Evolutionary conservation across 2,888 invertebrate genomes (phyloP).

Genomic region (Drosophila macrothrix): DNA sequence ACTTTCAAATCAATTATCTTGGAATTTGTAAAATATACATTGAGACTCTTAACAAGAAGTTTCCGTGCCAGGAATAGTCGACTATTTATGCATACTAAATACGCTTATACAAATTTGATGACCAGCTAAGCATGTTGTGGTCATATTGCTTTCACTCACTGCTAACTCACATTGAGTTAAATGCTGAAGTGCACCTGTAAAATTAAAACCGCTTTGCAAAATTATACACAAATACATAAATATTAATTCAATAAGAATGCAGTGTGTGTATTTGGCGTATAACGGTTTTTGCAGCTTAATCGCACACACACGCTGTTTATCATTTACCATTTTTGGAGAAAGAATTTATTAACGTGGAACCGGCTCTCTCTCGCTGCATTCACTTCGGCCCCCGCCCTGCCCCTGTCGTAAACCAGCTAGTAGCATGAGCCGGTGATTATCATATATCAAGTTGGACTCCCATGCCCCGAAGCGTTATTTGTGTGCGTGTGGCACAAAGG

Average conservation of each 20-base stretch:
- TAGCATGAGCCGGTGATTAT: conserved; percentile 61
- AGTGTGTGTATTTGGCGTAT: conserved; percentile 15
- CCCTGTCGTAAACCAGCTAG: conserved; percentile 2
- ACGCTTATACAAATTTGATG: background rate
- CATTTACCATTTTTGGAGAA: conserved; percentile 15
- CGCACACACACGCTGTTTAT: conserved; percentile 34
- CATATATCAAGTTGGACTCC: conserved; percentile 61
- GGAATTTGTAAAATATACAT: background rate
- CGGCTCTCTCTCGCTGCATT: conserved; percentile 12
- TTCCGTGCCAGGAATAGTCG: background rate
- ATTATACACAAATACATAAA: conserved; percentile 8
- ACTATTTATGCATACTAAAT: conserved; percentile 1
- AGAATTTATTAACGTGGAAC: conserved; percentile 57
- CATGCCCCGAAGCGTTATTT: conserved; percentile 20
- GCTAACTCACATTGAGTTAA: conserved; percentile 11
- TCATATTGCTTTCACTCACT: conserved; percentile 4
- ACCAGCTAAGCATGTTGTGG: background rate
- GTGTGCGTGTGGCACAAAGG: conserved; percentile 21
- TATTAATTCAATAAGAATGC: background rate
- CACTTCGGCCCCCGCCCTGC: background rate
- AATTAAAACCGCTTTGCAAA: conserved; percentile 28
- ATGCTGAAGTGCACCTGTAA: conserved; percentile 35
- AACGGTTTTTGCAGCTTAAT: conserved; percentile 37
- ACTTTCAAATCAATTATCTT: background rate
- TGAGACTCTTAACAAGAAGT: background rate